Evolutionary conservation across 2,113 vertebrate species (phyloP), one percentile per base, ranked within the genome.

Genomic region (Thryonomys swinderianus): DNA sequence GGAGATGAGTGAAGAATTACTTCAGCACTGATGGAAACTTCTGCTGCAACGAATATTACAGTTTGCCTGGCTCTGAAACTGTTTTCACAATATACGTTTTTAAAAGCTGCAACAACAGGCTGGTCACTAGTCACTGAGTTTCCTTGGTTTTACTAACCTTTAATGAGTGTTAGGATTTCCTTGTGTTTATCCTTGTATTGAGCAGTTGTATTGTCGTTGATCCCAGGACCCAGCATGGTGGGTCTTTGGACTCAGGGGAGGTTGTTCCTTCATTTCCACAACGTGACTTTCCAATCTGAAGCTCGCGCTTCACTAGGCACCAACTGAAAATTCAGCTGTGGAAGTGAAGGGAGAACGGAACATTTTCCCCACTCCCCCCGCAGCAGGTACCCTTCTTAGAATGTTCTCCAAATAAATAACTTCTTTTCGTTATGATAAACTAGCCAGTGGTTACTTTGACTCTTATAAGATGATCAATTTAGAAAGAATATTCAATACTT

Each of bases 391-490:
- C 25, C 37, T 90, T 78, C 66, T 96, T 64, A 93, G 74, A 90
- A 80, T 53, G 32, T 73, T 66, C 40, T 93, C 74, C 64, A 89
- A 78, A 93, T 73, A 88, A 30, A n/a, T 37, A 42, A 6, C 18
- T 80, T 62, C 30, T 90, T 84, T 81, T 21, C 67, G 96, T 82
- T 62, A 74, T 66, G 76, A 88, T 88, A 83, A 80, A 80, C n/a
- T 73, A 80, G 48, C 42, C 53, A n/a, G n/a, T 81, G 45, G 30
- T 79, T 48, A 21, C 34, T 93, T 48, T 85, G n/a, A 73, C 59
- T 88, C 64, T 64, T 69, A 81, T 74, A 21, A 94, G 51, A 55
- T 91, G 66, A 34, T 73, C 66, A 74, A 21, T 64, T 48, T 42
- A 57, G 40, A 92, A 66, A 53, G 42, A 81, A 81, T 37, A 73